Evolutionary conservation across 2,888 invertebrate genomes (phyloP).

Genomic region (Macaria notata): DNA sequence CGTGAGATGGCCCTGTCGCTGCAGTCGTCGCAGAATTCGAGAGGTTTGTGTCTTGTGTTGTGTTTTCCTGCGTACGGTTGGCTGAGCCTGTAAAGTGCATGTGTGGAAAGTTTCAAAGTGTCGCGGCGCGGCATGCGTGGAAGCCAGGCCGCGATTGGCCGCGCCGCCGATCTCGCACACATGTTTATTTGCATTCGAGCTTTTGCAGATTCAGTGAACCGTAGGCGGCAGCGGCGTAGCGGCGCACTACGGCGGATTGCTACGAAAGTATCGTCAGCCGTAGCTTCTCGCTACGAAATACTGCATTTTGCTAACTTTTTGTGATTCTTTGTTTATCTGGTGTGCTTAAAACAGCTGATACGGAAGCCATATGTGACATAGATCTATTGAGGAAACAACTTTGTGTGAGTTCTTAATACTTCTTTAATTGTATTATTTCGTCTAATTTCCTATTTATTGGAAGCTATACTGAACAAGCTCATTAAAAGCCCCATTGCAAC

Average conservation of each 20-base stretch:
- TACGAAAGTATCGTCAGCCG: conserved; percentile 37
- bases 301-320: no score
- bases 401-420: no score
- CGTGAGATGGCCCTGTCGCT: conserved; percentile 83
- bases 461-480: no score
- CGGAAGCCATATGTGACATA: not conserved
- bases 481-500: no score
- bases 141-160: conserved; percentile 67
- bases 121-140: conserved; percentile 74
- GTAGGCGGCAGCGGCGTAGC: conserved; percentile 69
- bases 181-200: conserved; percentile 79
- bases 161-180: conserved; percentile 63
- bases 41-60: conserved; percentile 68
- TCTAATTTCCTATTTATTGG: no score
- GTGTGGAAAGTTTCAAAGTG: conserved; percentile 73
- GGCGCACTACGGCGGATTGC: conserved; percentile 57
- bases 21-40: conserved; percentile 80
- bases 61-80: conserved; percentile 38
- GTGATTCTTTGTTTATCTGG: not conserved
- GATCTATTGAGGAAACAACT: no score
- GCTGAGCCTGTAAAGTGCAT: conserved; percentile 58
- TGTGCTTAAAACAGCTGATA: conserved; percentile 2
- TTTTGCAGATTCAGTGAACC: conserved; percentile 79
- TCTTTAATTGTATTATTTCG: no score
- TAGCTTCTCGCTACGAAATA: conserved; percentile 16